Evolutionary conservation across 1,140 invertebrate genomes (phyloP).

Genomic region (Heliothis subflexa): DNA sequence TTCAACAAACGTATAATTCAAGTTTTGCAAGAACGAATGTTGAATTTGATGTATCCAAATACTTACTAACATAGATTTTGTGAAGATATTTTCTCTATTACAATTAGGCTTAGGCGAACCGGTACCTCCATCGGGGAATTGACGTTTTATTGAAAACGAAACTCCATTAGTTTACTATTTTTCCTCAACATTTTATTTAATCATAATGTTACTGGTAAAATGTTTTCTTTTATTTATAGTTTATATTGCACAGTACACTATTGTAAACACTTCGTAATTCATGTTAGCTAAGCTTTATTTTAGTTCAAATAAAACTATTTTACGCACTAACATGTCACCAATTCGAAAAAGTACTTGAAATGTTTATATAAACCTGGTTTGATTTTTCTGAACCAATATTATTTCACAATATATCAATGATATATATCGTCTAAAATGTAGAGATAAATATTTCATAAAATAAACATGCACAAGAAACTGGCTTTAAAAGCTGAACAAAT

Average conservation of each 20-base stretch:
- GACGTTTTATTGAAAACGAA: slow-evolving; percentile 61
- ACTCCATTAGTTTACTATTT: slow-evolving; percentile 43
- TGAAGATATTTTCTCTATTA: slow-evolving; percentile 51
- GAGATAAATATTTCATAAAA: too few species aligned
- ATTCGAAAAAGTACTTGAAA: too few species aligned
- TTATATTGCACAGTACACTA: neutral
- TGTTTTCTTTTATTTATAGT: neutral
- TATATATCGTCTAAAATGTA: too few species aligned
- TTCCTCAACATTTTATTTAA: slow-evolving; percentile 24
- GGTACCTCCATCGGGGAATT: slow-evolving; percentile 57
- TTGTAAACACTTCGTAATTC: too few species aligned
- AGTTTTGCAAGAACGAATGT: too few species aligned
- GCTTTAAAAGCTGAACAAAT: neutral
- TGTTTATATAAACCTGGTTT: too few species aligned
- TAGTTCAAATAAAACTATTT: too few species aligned
- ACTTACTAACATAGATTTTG: slow-evolving; percentile 31
- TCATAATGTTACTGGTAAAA: slow-evolving; percentile 41
- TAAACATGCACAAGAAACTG: too few species aligned
- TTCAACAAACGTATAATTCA: too few species aligned
- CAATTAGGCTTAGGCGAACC: slow-evolving; percentile 64
- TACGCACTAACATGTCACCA: too few species aligned
- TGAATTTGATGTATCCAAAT: neutral
- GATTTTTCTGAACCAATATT: too few species aligned
- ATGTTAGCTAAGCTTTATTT: neutral
- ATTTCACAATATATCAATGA: too few species aligned